Base-by-base conservation (phyloP, 2,888 invertebrate species). In the Troglohyphantes excavatus region DNA sequence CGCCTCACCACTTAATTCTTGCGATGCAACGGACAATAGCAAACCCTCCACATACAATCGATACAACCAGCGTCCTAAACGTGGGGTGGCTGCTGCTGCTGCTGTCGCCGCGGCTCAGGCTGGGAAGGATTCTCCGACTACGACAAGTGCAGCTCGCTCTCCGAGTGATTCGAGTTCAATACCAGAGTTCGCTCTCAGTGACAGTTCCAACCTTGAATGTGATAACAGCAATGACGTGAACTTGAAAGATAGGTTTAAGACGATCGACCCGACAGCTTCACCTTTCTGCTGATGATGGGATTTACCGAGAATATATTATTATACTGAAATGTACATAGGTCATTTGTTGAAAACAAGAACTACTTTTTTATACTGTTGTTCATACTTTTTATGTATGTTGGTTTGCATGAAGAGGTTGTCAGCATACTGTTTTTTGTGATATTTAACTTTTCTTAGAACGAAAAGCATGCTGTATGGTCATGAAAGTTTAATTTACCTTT, bases 261-360 rank as follows among this genome's bases (percentile, higher is more conserved):
- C 93, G n/a, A 93, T 93, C 81, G 94, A 94, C 90, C 94, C 94
- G 0, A 94, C 94, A 19, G 94, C 93, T 2, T 94, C 94, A 26
- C 94, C 94, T 21, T 94, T 94, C 91, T 93, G 93, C 90, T 93
- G 92, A 83, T 65, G 23, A 67, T 76, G 19, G 19, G 3, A n/a
- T 53, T 5, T 53, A 53, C n/a, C 33, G 17, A 53, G 17, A 17
- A 39, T 39, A 68, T 68, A 65, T 65, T 65, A 29, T 81, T 53
- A n/a, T n/a, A 65, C 23, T 68, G 46, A 21, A 23, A 23, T 81
- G 79, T 81, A 81, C 29, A 81, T 81, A 81, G 11, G 46, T 53
- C 65, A 46, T 33, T 65, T 63, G 53, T 53, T 59, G 67, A 53
- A 19, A 67, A 53, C 27, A 9, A 27, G 27, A 59, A 26, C 26